Evolutionary conservation across 2,797 vertebrate genomes (phyloP), one percentile per base, ranked within the genome.

Genomic region (Onychomys leucogaster): DNA sequence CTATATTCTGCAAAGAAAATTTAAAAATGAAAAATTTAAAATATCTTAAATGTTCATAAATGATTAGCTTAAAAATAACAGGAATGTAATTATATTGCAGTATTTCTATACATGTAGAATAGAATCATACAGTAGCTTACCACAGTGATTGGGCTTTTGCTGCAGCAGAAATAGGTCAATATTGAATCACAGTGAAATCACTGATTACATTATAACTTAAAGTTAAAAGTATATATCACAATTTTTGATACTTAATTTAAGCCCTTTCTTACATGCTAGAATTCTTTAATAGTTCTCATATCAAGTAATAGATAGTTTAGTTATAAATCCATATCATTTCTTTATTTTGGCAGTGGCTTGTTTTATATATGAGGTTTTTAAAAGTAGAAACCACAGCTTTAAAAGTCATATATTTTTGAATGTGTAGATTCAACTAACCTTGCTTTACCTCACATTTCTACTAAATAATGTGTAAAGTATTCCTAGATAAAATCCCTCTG

Each of bases 161-260:
- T 92, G 25, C 34, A 91, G 75, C 32, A 94, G 75, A 94, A 95
- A 87, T 89, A 93, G 55, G 63, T 94, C 95, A 96, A 96, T 96
- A 93, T 81, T 95, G 89, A 94, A 95, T 85, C 65, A 94, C 5
- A 86, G 75, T 73, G 43, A 94, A 95, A 91, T 96, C 94, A 97
- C 16, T 65, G 27, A 93, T 93, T 93, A 43, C 43, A 94, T 92
- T 96, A 96, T 81, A 94, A 86, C 43, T 59, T 87, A 97, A 96
- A 95, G 37, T 43, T 29, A 80, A 95, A 96, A 91, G 91, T 92
- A 71, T 80, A 94, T 86, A 95, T 92, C 59, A 89, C 43, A 92
- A 88, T 16, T 61, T 71, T 91, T 80, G 7, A 32, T 75, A 85
- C 41, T 96, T 89, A 93, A 89, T 88, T 41, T 96, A 94, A 90